Evolutionary conservation across 2,888 invertebrate species (phyloP).

Genomic region (Zelleria hepariella): DNA sequence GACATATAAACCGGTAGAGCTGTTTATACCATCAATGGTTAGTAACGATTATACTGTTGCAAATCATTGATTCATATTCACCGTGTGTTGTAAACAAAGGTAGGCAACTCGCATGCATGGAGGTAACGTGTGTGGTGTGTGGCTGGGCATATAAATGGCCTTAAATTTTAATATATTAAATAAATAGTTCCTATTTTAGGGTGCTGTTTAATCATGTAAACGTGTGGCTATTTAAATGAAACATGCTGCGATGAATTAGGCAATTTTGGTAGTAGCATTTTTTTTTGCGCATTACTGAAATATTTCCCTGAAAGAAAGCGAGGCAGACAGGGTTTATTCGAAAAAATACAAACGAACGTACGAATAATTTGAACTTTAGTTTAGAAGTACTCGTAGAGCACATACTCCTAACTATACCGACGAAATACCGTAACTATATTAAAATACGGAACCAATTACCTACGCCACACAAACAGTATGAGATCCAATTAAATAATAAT

Average conservation of each 20-base stretch:
- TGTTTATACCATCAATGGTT: slow-evolving; percentile 40
- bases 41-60: slow-evolving; percentile 42
- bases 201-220: neutral
- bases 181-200: neutral
- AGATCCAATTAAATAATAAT: neutral
- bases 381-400: too few species aligned
- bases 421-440: too few species aligned
- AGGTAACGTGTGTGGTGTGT: neutral
- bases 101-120: slow-evolving; percentile 30
- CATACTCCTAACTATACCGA: too few species aligned
- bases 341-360: too few species aligned
- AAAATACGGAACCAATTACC: neutral
- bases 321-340: too few species aligned
- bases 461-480: neutral
- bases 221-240: neutral
- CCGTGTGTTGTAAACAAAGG: slow-evolving; percentile 16
- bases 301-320: too few species aligned
- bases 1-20: slow-evolving; percentile 45
- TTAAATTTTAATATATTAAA: too few species aligned
- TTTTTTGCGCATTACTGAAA: too few species aligned
- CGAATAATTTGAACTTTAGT: too few species aligned
- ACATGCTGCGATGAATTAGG: too few species aligned
- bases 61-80: slow-evolving; percentile 33
- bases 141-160: neutral
- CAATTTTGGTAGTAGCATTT: too few species aligned